Evolutionary conservation across 2,797 vertebrate species (phyloP).

Genomic region (Megaceryle alcyon): DNA sequence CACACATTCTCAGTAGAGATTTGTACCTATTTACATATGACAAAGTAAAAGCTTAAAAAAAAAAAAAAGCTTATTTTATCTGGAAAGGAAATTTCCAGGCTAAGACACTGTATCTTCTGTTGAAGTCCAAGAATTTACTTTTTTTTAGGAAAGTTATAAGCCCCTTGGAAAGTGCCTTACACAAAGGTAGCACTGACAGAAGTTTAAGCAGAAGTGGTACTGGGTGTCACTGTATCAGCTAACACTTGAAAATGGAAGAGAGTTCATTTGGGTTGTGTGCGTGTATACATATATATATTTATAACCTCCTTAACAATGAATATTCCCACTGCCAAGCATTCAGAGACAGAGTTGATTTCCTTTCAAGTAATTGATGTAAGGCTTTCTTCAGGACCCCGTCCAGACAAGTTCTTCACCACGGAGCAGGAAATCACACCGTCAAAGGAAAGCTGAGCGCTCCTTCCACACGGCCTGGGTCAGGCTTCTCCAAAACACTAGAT

Average conservation of each 20-base stretch:
- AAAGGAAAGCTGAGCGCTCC: slow-evolving; percentile 81
- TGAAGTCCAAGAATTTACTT: not conserved
- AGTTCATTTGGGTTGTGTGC: slow-evolving; percentile 43
- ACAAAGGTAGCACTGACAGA: slow-evolving; percentile 23
- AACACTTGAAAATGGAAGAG: slow-evolving; percentile 51
- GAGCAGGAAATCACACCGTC: slow-evolving; percentile 87
- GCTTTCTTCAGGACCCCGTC: slow-evolving; percentile 75
- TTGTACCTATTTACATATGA: slow-evolving; percentile 5
- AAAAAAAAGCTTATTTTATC: not conserved
- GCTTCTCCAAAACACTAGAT: slow-evolving; percentile 79
- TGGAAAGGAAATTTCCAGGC: not conserved
- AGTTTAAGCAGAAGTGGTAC: not conserved
- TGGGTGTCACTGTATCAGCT: slow-evolving; percentile 1
- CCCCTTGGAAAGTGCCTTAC: slow-evolving; percentile 9
- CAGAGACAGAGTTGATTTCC: slow-evolving; percentile 80
- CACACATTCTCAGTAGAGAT: not conserved
- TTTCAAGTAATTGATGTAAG: slow-evolving; percentile 84
- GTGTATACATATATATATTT: slow-evolving; percentile 35
- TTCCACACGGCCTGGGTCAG: slow-evolving; percentile 80
- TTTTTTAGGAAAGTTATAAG: slow-evolving; percentile 42
- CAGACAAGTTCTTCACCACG: slow-evolving; percentile 78
- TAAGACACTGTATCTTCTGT: not conserved
- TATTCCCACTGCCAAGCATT: slow-evolving; percentile 76
- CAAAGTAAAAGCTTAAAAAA: not conserved
- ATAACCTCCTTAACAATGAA: slow-evolving; percentile 78